Evolutionary conservation across 2,113 vertebrate genomes (phyloP).

Genomic region (Anhinga anhinga): DNA sequence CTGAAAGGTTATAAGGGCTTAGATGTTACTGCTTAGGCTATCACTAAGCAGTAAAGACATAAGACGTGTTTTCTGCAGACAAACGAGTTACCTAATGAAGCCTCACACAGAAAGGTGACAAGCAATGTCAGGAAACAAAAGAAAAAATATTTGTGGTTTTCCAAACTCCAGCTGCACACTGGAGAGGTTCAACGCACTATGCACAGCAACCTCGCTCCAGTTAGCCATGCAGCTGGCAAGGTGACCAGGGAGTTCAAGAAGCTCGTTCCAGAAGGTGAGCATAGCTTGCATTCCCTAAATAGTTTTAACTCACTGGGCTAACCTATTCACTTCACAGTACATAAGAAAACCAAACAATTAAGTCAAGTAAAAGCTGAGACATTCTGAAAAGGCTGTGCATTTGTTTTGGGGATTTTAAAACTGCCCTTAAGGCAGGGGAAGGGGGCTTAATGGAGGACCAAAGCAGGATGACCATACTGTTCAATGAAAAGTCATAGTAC

Average conservation of each 20-base stretch:
- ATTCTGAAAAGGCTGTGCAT: not conserved
- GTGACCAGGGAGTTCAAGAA: not conserved
- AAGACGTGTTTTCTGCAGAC: not conserved
- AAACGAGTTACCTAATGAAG: not conserved
- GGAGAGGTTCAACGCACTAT: not conserved
- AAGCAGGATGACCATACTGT: not conserved
- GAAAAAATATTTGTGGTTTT: not conserved
- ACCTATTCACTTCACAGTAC: not conserved
- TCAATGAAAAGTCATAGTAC: not conserved
- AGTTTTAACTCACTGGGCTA: not conserved
- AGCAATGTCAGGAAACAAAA: not conserved
- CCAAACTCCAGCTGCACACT: not conserved
- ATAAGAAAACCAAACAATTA: not conserved
- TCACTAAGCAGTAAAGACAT: not conserved
- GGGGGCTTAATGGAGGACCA: not conserved
- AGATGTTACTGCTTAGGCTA: not conserved
- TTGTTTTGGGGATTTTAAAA: not conserved
- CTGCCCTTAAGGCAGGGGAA: not conserved
- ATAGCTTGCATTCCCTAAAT: slow-evolving; percentile 2
- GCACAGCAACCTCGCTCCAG: rapidly evolving
- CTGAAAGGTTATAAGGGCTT: not conserved
- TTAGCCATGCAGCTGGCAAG: not conserved
- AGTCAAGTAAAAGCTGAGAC: no score
- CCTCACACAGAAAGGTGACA: not conserved
- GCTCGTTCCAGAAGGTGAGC: not conserved